Evolutionary conservation across 2,113 vertebrate genomes (phyloP).

Genomic region (Gymnobelideus leadbeateri): DNA sequence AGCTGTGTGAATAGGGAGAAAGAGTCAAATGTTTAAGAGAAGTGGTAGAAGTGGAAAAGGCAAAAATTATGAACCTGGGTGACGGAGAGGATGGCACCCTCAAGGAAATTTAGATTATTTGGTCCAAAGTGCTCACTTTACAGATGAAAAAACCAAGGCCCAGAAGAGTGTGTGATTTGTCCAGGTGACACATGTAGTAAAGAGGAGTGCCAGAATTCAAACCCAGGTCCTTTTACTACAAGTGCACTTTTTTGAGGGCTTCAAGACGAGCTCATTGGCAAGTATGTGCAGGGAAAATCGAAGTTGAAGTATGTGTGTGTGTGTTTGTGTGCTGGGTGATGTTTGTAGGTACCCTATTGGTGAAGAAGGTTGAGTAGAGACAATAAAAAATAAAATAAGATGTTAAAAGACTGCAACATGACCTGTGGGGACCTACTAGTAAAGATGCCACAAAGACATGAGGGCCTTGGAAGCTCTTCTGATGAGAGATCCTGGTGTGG

Average conservation of each 20-base stretch:
- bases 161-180: neutral
- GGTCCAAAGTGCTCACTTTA: neutral
- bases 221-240: neutral
- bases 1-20: neutral
- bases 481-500: neutral
- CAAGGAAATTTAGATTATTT: neutral
- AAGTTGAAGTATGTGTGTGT: neutral
- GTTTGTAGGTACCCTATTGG: neutral
- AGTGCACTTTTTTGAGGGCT: neutral
- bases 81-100: neutral
- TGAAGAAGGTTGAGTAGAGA: neutral
- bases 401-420: too few species aligned
- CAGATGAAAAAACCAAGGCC: neutral
- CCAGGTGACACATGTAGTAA: too few species aligned
- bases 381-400: neutral
- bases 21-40: neutral
- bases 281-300: neutral
- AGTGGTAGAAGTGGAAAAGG: neutral
- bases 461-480: neutral
- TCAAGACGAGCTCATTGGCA: neutral
- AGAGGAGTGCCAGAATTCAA: neutral
- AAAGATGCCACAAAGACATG: neutral
- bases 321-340: neutral
- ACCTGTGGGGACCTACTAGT: too few species aligned
- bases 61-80: neutral